Percentiles rank a stretch among this genome's conserved stretches.
Evolutionary conservation across 2,888 invertebrate species (phyloP).

Genomic region (Lomographa bimaculata): DNA sequence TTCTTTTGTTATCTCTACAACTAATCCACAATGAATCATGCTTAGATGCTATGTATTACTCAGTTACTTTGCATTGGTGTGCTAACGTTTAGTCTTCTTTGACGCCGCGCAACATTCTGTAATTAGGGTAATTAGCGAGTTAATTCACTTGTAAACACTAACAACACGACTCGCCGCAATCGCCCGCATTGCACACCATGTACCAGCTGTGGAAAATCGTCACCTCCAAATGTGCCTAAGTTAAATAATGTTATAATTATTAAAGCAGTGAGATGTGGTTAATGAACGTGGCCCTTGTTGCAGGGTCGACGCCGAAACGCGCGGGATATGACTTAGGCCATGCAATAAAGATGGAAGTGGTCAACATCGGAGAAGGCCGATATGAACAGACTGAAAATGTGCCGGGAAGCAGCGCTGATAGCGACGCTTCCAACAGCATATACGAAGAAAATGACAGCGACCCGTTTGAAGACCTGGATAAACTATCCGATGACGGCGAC

Average conservation of each 20-base stretch:
- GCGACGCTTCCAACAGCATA: slow-evolving; percentile 63
- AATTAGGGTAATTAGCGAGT: slow-evolving; percentile 63
- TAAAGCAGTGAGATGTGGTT: slow-evolving; percentile 15
- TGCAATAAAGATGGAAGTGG: slow-evolving; percentile 77
- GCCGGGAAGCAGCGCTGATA: slow-evolving; percentile 64
- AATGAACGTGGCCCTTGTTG: slow-evolving; percentile 49
- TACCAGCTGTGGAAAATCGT: slow-evolving; percentile 69
- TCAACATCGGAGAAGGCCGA: slow-evolving; percentile 66
- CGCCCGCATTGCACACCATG: slow-evolving; percentile 48
- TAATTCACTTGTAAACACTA: slow-evolving; percentile 57
- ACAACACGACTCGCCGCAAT: slow-evolving; percentile 36
- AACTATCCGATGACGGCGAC: slow-evolving; percentile 67
- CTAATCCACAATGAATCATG: slow-evolving; percentile 48
- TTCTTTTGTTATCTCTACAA: slow-evolving; percentile 27
- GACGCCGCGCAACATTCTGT: slow-evolving; percentile 47
- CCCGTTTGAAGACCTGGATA: slow-evolving; percentile 58
- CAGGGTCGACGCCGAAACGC: slow-evolving; percentile 66
- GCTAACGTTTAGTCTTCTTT: slow-evolving; percentile 58
- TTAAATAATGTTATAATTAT: slow-evolving; percentile 26
- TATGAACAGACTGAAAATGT: slow-evolving; percentile 66
- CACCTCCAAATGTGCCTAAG: slow-evolving; percentile 59
- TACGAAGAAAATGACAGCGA: slow-evolving; percentile 62
- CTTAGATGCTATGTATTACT: slow-evolving; percentile 35
- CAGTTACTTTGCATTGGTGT: slow-evolving; percentile 52
- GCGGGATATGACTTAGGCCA: slow-evolving; percentile 73